These are phyloP conservation scores for Drosophila suboccidentalis DNA, from an alignment of 2,888 invertebrate genomes.

Conservation along the genomic window DNA sequence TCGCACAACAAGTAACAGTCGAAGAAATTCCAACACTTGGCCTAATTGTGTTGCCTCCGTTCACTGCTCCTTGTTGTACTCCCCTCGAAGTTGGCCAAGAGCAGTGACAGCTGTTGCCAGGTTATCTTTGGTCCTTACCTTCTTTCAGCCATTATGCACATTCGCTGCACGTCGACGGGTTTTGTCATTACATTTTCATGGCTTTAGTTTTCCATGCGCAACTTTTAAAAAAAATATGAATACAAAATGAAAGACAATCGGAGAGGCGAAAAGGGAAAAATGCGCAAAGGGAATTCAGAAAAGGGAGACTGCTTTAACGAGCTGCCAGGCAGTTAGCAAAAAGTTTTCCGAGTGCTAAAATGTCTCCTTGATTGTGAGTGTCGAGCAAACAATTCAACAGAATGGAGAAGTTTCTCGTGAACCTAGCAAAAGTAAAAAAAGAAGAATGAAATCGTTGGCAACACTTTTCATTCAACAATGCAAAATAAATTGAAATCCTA, in stretches of 20 bases:
- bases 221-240: slow-evolving; percentile 74
- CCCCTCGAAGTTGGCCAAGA: slow-evolving; percentile 5
- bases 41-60: slow-evolving; percentile 40
- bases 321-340: slow-evolving; percentile 42
- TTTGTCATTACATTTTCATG: slow-evolving; percentile 74
- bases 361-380: slow-evolving; percentile 32
- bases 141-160: slow-evolving; percentile 56
- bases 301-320: slow-evolving; percentile 38
- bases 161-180: slow-evolving; percentile 47
- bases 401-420: slow-evolving; percentile 10
- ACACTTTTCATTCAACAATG: slow-evolving; percentile 35
- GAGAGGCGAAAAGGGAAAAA: not conserved
- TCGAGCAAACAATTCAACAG: slow-evolving; percentile 20
- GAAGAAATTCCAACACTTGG: slow-evolving; percentile 46
- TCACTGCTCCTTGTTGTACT: not conserved
- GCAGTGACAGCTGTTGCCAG: slow-evolving; percentile 35
- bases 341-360: slow-evolving; percentile 32
- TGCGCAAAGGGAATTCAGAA: not conserved
- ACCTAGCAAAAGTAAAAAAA: slow-evolving; percentile 16
- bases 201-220: slow-evolving; percentile 60
- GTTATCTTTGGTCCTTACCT: slow-evolving; percentile 10
- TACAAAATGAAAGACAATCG: slow-evolving; percentile 51
- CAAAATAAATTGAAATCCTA: slow-evolving; percentile 20
- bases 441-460: slow-evolving; percentile 23
- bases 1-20: slow-evolving; percentile 47